Percentiles rank a stretch among this genome's conserved stretches.
Evolutionary conservation across 2,113 vertebrate species (phyloP).

Genomic region (Peromyscus leucopus): DNA sequence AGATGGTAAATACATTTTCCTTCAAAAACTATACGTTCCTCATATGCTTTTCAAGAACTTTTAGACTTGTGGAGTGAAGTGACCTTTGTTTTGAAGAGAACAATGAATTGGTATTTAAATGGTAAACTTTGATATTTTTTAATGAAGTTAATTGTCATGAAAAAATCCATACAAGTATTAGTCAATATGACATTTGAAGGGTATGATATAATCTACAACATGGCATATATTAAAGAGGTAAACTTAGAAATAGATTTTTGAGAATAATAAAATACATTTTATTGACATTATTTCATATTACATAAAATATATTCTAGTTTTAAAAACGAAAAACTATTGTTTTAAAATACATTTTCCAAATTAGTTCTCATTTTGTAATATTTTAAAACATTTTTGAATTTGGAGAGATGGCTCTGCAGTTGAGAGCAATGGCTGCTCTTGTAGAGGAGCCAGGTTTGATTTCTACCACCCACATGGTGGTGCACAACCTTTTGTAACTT

Average conservation of each 20-base stretch:
- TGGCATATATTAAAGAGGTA: background rate
- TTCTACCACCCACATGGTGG: background rate
- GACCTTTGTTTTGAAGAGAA: background rate
- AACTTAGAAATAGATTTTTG: background rate
- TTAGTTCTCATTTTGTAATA: background rate
- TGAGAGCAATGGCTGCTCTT: background rate
- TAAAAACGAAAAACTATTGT: constrained; percentile 6
- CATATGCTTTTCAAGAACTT: background rate
- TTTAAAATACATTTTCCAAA: background rate
- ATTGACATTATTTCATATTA: background rate
- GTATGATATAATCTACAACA: background rate
- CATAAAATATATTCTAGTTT: background rate
- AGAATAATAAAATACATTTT: background rate
- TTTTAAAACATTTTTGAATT: background rate
- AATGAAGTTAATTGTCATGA: background rate
- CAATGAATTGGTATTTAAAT: background rate
- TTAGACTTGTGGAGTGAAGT: background rate
- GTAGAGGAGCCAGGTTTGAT: background rate
- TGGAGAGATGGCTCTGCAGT: background rate
- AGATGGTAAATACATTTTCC: background rate
- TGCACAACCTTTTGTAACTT: background rate
- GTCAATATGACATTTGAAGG: background rate
- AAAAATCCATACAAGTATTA: background rate
- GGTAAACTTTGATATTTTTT: background rate
- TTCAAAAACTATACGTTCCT: background rate